Percentiles rank a stretch among this genome's conserved stretches.
phyloP scores from a whole-genome alignment of 2,797 vertebrate genomes.

The Acanthopagrus latus region DNA sequence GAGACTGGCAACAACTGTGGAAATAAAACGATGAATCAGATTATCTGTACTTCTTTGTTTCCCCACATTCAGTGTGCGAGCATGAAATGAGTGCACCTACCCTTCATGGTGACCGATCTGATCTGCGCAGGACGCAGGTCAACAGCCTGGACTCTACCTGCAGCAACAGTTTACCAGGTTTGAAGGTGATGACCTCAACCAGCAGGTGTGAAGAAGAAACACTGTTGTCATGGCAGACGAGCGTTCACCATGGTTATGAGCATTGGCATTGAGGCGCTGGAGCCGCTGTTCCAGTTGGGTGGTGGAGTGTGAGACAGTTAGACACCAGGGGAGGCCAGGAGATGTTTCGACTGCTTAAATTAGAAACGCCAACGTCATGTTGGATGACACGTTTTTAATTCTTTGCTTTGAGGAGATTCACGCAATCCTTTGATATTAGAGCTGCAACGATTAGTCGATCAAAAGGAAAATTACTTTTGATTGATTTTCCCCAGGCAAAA shows the following conservation, averaged over 20 bases:
- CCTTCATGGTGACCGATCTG: slow-evolving; percentile 63
- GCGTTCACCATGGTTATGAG: slow-evolving; percentile 65
- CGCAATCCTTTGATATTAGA: background rate
- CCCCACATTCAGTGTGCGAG: background rate
- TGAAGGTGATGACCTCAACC: slow-evolving; percentile 43
- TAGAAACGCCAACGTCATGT: slow-evolving; percentile 1
- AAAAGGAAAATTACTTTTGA: no score
- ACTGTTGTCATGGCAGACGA: slow-evolving; percentile 66
- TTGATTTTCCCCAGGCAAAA: no score
- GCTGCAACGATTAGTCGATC: no score
- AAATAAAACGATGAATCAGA: background rate
- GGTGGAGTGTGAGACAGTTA: slow-evolving; percentile 36
- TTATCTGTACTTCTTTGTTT: background rate
- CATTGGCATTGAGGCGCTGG: slow-evolving; percentile 4
- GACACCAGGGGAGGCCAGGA: slow-evolving; percentile 22
- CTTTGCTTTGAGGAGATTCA: background rate
- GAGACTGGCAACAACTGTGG: slow-evolving; percentile 36
- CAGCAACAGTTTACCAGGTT: background rate
- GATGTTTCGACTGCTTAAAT: slow-evolving; percentile 13
- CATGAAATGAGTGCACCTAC: slow-evolving; percentile 61
- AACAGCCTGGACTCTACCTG: background rate
- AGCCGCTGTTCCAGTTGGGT: slow-evolving; percentile 71
- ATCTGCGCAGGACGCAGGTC: background rate
- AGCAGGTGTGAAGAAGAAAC: slow-evolving; percentile 62
- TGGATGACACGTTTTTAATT: background rate